Conservation (phyloP, 2,888 invertebrate genomes). For the Epiblema foenella region DNA sequence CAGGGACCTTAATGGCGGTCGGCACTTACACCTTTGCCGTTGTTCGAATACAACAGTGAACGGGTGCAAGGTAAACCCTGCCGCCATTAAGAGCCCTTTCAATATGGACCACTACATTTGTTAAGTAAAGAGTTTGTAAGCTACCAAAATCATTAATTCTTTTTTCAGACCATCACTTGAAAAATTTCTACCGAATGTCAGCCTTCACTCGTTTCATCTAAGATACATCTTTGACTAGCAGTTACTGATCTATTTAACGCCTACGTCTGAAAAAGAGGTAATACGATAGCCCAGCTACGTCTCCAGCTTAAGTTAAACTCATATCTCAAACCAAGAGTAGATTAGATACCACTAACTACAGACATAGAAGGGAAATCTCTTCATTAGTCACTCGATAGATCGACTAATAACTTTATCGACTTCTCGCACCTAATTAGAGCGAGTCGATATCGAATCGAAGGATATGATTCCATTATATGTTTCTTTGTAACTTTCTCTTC, state of each 20-base stretch:
- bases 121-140: too few relatives aligned
- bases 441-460: conserved; percentile 19
- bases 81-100: too few relatives aligned
- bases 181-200: too few relatives aligned
- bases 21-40: too few relatives aligned
- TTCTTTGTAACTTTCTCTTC: conserved; percentile 27
- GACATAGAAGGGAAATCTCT: conserved; percentile 35
- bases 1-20: too few relatives aligned
- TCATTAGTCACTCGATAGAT: conserved; percentile 27
- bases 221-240: too few relatives aligned
- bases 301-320: conserved; percentile 3
- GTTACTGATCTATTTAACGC: background rate
- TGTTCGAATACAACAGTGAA: too few relatives aligned
- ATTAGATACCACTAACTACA: conserved; percentile 27
- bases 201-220: too few relatives aligned
- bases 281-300: conserved; percentile 12
- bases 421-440: conserved; percentile 34
- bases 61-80: too few relatives aligned
- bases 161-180: too few relatives aligned
- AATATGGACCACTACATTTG: too few relatives aligned
- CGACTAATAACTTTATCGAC: conserved; percentile 32
- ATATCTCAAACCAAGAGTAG: conserved; percentile 16
- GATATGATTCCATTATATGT: conserved; percentile 21
- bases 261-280: background rate
- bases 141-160: too few relatives aligned